Conservation (phyloP, 2,888 invertebrate genomes). For the Nomada ruficornis region DNA sequence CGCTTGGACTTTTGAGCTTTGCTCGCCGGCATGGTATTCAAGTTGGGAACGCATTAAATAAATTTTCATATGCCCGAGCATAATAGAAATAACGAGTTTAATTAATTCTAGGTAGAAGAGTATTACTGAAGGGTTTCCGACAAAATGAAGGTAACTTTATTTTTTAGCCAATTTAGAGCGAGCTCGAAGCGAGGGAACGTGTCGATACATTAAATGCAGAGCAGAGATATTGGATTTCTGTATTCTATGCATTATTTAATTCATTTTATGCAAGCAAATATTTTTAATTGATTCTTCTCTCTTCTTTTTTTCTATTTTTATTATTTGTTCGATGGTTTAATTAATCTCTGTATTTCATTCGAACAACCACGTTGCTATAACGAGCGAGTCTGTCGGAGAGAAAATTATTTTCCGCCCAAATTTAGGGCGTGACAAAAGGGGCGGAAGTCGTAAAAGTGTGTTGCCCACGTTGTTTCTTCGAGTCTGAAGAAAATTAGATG, state of each 20-base stretch:
- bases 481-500: constrained; percentile 42
- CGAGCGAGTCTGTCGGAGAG: neutral
- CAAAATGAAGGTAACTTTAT: constrained; percentile 12
- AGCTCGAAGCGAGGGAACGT: neutral
- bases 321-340: neutral
- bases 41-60: neutral
- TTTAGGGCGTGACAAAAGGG: neutral
- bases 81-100: constrained; percentile 16
- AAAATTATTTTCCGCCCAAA: neutral
- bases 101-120: constrained; percentile 19
- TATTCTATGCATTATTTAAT: neutral
- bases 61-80: neutral
- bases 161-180: neutral
- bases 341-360: neutral
- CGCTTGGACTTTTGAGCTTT: neutral
- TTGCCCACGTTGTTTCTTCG: constrained; percentile 35
- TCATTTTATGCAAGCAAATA: neutral
- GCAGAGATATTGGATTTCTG: neutral
- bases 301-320: neutral
- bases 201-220: neutral
- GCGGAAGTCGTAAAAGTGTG: constrained; percentile 4
- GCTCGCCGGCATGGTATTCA: neutral
- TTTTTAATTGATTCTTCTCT: neutral
- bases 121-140: constrained; percentile 8
- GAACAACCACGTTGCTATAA: neutral